These are phyloP conservation scores for Cephus spinipes DNA, from an alignment of 2,888 invertebrate genomes.

Conservation along the genomic window DNA sequence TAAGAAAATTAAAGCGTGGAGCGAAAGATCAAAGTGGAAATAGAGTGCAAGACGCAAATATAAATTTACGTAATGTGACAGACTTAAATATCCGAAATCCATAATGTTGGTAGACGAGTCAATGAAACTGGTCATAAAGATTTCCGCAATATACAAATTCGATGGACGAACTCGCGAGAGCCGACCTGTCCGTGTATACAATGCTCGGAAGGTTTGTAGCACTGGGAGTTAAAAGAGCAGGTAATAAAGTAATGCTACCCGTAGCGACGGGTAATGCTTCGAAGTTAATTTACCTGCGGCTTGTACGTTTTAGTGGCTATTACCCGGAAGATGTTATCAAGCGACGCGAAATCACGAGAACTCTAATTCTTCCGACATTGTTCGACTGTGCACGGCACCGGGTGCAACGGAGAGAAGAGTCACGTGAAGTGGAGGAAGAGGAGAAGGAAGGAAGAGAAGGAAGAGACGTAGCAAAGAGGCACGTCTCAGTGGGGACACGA, in stretches of 20 bases:
- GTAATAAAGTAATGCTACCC: neutral
- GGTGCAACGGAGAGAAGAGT: neutral
- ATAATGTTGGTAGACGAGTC: neutral
- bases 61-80: neutral
- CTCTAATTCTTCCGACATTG: neutral
- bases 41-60: neutral
- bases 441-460: constrained; percentile 15
- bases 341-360: neutral
- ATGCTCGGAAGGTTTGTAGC: neutral
- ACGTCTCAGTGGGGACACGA: constrained; percentile 9
- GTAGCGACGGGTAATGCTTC: neutral
- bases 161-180: neutral
- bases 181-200: neutral
- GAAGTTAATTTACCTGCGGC: neutral
- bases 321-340: neutral
- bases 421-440: neutral
- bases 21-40: neutral
- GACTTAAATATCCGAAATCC: neutral
- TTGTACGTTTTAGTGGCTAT: neutral
- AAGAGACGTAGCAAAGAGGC: constrained; percentile 13
- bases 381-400: neutral
- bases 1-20: neutral
- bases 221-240: neutral
- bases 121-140: neutral
- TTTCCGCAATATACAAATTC: neutral